A percentile compares a stretch with the other conserved stretches of the same genome.
phyloP scores from a whole-genome alignment of 2,888 invertebrate genomes.

The Luffia ferchaultella region DNA sequence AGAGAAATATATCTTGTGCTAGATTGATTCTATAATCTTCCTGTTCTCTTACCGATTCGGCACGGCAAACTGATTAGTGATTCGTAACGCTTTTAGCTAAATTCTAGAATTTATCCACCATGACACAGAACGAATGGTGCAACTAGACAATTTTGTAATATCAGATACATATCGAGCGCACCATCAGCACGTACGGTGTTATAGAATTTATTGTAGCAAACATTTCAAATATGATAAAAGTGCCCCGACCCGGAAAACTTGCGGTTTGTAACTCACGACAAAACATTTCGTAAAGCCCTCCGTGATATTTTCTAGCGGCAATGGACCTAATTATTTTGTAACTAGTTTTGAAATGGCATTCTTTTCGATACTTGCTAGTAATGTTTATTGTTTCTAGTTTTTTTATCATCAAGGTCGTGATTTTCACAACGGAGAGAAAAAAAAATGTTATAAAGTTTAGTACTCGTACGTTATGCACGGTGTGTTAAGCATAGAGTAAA shows the following conservation, averaged over 20 bases:
- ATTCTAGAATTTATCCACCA: no score
- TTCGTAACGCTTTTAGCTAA: no score
- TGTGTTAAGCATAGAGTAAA: no score
- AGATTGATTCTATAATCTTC: no score
- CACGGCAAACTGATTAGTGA: no score
- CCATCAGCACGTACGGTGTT: constrained; percentile 27
- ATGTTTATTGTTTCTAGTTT: constrained; percentile 19
- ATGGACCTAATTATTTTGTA: constrained; percentile 35
- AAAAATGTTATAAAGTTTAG: no score
- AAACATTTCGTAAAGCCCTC: constrained; percentile 43
- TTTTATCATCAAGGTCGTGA: neutral
- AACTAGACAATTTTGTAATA: no score
- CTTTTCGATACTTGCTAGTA: constrained; percentile 20
- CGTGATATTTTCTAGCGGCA: constrained; percentile 32
- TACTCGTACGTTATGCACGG: no score
- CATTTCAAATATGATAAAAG: constrained; percentile 36
- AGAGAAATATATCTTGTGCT: no score
- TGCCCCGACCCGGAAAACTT: constrained; percentile 40
- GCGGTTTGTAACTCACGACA: constrained; percentile 50
- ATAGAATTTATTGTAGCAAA: constrained; percentile 25
- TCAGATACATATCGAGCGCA: constrained; percentile 18
- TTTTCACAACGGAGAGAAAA: no score
- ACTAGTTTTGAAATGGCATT: constrained; percentile 31
- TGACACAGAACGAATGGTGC: no score
- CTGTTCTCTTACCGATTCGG: no score